Evolutionary conservation across 2,888 invertebrate genomes (phyloP).

Genomic region (Pomacea canaliculata): DNA sequence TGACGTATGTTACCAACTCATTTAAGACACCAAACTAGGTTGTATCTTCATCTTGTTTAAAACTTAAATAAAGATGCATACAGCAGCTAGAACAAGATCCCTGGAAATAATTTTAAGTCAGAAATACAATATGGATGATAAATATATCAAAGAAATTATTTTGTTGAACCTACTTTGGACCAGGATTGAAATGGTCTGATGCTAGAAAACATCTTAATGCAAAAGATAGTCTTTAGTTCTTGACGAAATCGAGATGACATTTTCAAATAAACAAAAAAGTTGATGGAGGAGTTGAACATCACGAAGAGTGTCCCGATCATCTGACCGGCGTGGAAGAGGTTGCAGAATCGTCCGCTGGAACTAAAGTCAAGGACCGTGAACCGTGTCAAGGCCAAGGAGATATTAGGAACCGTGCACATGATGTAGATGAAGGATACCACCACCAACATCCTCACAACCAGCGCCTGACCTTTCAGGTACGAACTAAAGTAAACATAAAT

Average conservation of each 20-base stretch:
- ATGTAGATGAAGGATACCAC: background rate
- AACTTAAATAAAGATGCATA: no score
- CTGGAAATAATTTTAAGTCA: no score
- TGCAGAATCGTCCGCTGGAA: background rate
- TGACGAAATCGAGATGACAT: background rate
- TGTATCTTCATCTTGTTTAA: no score
- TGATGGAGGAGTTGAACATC: slow-evolving; percentile 5
- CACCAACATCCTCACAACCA: background rate
- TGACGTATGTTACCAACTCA: no score
- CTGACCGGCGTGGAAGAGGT: background rate
- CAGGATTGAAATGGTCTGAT: no score
- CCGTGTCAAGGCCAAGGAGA: background rate
- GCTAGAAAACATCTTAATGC: background rate
- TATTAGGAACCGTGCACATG: background rate
- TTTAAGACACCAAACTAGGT: no score
- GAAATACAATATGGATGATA: no score
- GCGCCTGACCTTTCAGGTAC: background rate
- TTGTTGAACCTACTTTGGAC: no score
- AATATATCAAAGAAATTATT: no score
- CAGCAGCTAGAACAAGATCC: no score
- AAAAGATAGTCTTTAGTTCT: background rate
- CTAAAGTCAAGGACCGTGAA: background rate
- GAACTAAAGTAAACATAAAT: background rate
- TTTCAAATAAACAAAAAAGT: background rate
- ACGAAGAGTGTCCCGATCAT: background rate